Evolutionary conservation across 2,113 vertebrate genomes (phyloP).

Genomic region (Pitta sordida): DNA sequence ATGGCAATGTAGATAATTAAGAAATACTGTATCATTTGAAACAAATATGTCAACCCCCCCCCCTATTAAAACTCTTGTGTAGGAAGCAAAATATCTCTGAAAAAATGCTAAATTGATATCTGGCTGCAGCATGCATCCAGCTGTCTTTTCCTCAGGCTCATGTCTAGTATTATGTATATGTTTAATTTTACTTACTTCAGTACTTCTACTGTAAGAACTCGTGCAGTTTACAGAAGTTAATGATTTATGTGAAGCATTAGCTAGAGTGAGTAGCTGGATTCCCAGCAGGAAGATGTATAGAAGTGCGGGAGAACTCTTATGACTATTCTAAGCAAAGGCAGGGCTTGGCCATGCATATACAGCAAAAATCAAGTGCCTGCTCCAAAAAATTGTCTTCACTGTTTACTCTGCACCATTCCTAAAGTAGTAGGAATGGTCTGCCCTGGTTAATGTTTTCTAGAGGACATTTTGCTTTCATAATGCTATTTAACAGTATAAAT

Average conservation of each 20-base stretch:
- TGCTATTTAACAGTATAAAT: slow-evolving; percentile 49
- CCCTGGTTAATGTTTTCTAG: slow-evolving; percentile 65
- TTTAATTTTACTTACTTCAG: neutral
- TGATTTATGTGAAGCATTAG: neutral
- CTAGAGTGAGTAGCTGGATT: neutral
- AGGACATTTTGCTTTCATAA: slow-evolving; percentile 18
- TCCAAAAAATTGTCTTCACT: neutral
- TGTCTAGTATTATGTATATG: neutral
- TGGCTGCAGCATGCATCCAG: neutral
- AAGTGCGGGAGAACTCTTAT: neutral
- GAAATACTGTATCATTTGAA: neutral
- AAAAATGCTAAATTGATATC: neutral
- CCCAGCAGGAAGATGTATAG: neutral
- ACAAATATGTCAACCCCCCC: neutral
- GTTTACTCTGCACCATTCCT: slow-evolving; percentile 31
- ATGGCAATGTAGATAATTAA: neutral
- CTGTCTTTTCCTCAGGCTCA: neutral
- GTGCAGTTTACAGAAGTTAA: neutral
- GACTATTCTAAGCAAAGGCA: neutral
- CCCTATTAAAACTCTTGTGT: neutral
- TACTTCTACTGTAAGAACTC: neutral
- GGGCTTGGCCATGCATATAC: neutral
- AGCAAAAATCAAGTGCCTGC: slow-evolving; percentile 10
- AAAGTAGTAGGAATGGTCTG: neutral
- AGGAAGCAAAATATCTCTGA: neutral